Percentiles rank a stretch among this genome's conserved stretches.
These are phyloP conservation scores for Grantiella picta DNA, from an alignment of 2,113 vertebrate species.

Conservation along the genomic window DNA sequence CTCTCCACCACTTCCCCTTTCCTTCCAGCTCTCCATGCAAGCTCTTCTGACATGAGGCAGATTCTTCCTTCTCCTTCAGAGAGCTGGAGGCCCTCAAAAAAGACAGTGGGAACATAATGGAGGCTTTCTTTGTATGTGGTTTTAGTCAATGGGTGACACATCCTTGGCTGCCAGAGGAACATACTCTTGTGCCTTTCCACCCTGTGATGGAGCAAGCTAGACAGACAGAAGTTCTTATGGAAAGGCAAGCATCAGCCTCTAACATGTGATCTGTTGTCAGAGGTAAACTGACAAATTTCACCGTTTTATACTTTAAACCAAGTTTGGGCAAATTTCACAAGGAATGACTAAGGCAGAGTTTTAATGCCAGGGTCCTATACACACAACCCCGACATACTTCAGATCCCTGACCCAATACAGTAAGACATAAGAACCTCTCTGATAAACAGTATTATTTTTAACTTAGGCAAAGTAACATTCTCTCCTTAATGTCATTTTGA, in stretches of 20 bases:
- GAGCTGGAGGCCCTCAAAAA: background rate
- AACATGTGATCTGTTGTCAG: background rate
- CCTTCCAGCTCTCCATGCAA: background rate
- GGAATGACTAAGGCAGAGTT: background rate
- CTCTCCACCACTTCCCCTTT: background rate
- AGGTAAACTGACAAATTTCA: background rate
- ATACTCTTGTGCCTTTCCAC: background rate
- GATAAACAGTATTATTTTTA: background rate
- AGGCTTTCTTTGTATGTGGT: background rate
- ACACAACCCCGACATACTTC: background rate
- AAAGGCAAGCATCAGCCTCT: background rate
- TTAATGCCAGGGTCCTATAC: background rate
- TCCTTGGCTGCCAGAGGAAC: background rate
- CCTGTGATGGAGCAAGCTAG: background rate
- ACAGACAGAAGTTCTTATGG: background rate
- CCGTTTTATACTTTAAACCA: background rate
- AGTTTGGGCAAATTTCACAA: background rate
- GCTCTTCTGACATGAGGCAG: background rate
- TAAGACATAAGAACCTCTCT: background rate
- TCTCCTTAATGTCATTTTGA: background rate
- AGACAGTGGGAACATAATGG: background rate
- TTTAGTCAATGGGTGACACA: background rate
- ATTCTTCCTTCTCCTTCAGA: background rate
- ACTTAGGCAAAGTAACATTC: background rate
- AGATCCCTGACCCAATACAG: background rate